phyloP scores from a whole-genome alignment of 2,797 vertebrate species.

The Caiman crocodilus region DNA sequence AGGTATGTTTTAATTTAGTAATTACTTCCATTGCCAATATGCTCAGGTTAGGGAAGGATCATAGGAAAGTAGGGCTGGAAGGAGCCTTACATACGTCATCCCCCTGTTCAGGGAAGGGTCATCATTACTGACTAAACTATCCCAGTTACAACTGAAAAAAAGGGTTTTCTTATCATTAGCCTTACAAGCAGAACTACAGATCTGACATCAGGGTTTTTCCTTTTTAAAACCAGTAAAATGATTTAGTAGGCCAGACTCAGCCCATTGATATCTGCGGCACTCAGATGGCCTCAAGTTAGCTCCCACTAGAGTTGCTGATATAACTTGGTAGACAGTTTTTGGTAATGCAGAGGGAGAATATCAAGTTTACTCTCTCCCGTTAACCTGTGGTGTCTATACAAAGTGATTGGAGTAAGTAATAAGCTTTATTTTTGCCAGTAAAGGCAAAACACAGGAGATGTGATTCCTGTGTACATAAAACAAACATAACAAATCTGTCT shows the following conservation, averaged over 20 bases:
- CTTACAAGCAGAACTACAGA: accelerated
- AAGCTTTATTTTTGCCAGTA: background rate
- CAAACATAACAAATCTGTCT: background rate
- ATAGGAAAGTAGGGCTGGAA: no score
- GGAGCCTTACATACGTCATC: no score
- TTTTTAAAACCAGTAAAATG: background rate
- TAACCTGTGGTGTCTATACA: background rate
- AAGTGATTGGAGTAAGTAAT: background rate
- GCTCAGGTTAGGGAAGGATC: background rate
- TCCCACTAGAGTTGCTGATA: background rate
- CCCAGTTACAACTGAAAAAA: no score
- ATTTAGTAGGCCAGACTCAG: background rate
- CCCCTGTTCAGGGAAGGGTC: no score
- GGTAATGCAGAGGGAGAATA: background rate
- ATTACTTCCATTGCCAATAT: background rate
- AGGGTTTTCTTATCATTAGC: background rate
- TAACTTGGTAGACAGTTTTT: background rate
- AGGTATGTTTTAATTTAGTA: background rate
- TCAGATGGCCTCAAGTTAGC: no score
- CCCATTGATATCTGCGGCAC: background rate
- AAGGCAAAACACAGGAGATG: background rate
- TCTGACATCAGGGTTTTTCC: background rate
- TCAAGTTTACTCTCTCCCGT: background rate
- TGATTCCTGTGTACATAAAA: background rate
- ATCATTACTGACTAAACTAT: no score